These are phyloP conservation scores for Trachymyrmex cornetzi DNA, from an alignment of 1,140 invertebrate genomes.

Conservation along the genomic window DNA sequence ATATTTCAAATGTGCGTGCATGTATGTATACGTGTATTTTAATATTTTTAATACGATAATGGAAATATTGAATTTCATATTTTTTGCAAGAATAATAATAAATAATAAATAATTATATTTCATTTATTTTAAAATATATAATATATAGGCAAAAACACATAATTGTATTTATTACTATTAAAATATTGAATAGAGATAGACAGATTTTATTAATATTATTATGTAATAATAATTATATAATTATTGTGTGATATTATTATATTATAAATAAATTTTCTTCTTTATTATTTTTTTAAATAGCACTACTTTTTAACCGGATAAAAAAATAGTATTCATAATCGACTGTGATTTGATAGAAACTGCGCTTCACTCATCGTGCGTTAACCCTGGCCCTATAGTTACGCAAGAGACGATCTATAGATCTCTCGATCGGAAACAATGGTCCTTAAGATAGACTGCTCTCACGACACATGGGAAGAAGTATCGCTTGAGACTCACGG, in stretches of 20 bases:
- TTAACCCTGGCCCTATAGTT: slow-evolving; percentile 66
- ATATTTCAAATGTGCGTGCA: too few relatives aligned
- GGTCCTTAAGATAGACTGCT: slow-evolving; percentile 52
- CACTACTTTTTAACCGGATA: slow-evolving; percentile 6
- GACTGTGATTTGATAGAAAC: slow-evolving; percentile 61
- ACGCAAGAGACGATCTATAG: slow-evolving; percentile 43
- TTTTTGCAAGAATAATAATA: not conserved
- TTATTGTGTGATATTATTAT: not conserved
- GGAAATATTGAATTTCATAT: not conserved
- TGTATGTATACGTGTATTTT: not conserved
- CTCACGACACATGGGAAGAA: slow-evolving; percentile 70
- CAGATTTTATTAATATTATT: slow-evolving; percentile 2
- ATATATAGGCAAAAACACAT: not conserved
- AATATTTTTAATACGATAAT: slow-evolving; percentile 23
- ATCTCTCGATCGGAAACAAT: slow-evolving; percentile 60
- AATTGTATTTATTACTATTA: not conserved
- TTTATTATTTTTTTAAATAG: not conserved
- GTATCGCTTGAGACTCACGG: slow-evolving; percentile 20
- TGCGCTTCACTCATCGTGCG: slow-evolving; percentile 63
- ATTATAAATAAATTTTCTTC: not conserved
- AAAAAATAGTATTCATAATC: slow-evolving; percentile 58
- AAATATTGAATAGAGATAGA: not conserved
- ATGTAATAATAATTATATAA: too few relatives aligned
- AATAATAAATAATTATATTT: not conserved
- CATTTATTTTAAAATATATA: not conserved